A percentile compares a stretch with the other conserved stretches of the same genome.
Conservation (phyloP, 2,113 vertebrate species). For the Cryptotis parvus region DNA sequence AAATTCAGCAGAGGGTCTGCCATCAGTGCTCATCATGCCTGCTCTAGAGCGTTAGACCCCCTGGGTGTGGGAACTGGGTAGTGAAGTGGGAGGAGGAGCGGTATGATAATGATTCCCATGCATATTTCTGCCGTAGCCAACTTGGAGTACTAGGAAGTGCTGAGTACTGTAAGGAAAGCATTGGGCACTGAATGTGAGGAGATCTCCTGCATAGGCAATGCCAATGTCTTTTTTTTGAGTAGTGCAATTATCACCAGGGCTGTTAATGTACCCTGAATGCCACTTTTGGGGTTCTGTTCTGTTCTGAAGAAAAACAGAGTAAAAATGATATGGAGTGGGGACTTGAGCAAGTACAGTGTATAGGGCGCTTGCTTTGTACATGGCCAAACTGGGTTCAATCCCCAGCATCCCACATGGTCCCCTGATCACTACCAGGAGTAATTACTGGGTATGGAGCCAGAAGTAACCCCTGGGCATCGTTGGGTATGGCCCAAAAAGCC, state of each 20-base stretch:
- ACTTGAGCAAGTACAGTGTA: too few relatives aligned
- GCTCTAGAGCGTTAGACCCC: too few relatives aligned
- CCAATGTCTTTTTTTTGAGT: constrained; percentile 37
- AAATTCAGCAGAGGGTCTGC: not conserved
- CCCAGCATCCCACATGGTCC: too few relatives aligned
- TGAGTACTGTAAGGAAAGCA: not conserved
- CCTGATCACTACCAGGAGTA: too few relatives aligned
- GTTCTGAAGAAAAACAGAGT: not conserved
- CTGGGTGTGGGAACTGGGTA: not conserved
- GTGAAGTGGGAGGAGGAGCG: not conserved
- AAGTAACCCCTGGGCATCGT: too few relatives aligned
- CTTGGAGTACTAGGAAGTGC: not conserved
- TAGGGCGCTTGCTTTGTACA: too few relatives aligned
- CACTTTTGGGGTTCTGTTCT: not conserved
- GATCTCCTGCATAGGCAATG: not conserved
- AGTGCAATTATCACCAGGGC: not conserved
- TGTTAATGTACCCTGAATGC: not conserved
- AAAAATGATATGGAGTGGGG: not conserved
- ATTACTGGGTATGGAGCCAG: too few relatives aligned
- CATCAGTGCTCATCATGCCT: not conserved
- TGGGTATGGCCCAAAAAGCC: too few relatives aligned
- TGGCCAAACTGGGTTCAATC: too few relatives aligned
- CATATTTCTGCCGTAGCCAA: not conserved
- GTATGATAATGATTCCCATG: not conserved
- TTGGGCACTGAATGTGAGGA: not conserved